Evolutionary conservation across 2,113 vertebrate species (phyloP).

Genomic region (Numida meleagris): DNA sequence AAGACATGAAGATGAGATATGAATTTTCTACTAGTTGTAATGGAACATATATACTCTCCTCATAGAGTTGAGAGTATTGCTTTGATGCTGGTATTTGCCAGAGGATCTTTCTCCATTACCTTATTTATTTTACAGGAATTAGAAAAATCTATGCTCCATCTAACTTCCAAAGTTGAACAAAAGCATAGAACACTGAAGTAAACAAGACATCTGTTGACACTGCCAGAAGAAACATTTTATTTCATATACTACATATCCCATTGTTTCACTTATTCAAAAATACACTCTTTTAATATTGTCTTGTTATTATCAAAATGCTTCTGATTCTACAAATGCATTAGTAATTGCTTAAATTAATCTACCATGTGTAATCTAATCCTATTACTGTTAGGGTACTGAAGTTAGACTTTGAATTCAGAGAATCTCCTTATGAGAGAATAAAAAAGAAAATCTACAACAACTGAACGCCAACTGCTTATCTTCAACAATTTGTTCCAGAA

Average conservation of each 20-base stretch:
- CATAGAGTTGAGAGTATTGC: rapidly evolving
- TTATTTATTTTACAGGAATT: not conserved
- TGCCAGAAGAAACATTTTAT: not conserved
- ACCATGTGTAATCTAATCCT: not conserved
- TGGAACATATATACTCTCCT: not conserved
- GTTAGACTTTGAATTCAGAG: not conserved
- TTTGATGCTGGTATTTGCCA: not conserved
- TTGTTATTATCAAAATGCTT: not conserved
- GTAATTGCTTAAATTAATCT: not conserved
- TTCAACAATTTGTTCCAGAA: not conserved
- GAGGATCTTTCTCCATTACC: not conserved
- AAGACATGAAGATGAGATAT: not conserved
- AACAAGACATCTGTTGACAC: not conserved
- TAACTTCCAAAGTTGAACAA: not conserved
- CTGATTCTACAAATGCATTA: not conserved
- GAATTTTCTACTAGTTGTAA: not conserved
- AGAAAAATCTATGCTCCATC: not conserved
- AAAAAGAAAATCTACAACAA: not conserved
- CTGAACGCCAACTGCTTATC: not conserved
- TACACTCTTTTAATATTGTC: not conserved
- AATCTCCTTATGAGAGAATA: not conserved
- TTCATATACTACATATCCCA: not conserved
- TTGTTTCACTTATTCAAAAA: not conserved
- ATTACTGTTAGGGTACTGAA: not conserved
- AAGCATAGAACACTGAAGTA: not conserved